Evolutionary conservation across 2,888 invertebrate genomes (phyloP), one percentile per base, ranked within the genome.

Genomic region (Trichacis sp.): DNA sequence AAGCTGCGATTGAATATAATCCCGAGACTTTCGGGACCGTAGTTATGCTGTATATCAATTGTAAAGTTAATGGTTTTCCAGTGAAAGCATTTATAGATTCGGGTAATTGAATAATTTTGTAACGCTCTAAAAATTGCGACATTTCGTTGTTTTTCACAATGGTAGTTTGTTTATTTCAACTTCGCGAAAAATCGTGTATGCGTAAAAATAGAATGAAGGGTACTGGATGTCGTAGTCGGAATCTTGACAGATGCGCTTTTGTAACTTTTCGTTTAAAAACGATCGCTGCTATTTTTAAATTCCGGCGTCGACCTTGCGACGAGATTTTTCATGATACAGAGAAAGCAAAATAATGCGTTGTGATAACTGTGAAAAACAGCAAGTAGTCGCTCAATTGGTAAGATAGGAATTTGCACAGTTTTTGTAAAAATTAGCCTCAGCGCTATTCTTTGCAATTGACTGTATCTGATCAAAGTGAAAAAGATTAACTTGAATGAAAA

Each of bases 81-180:
- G 97, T 99, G 0, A 98, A 98, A 86, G 98, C 98, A 2, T 99
- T 99, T 84, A 97, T 99, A 59, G 98, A 99, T 86, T 97, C 98
- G 68, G 98, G 90, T 89, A 80, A 59, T 58, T 50, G 38, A 19
- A 48, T n/a, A n/a, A n/a, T n/a, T n/a, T n/a, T n/a, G n/a, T n/a
- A n/a, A n/a, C n/a, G n/a, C n/a, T n/a, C n/a, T n/a, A n/a, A n/a
- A n/a, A n/a, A n/a, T n/a, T n/a, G n/a, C n/a, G n/a, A n/a, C n/a
- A n/a, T n/a, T n/a, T n/a, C n/a, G n/a, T n/a, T n/a, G n/a, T n/a
- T n/a, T n/a, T n/a, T n/a, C n/a, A n/a, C n/a, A n/a, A n/a, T n/a
- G n/a, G n/a, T n/a, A n/a, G n/a, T n/a, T n/a, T n/a, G n/a, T n/a
- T n/a, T n/a, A n/a, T n/a, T n/a, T n/a, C n/a, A n/a, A n/a, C n/a